These are phyloP conservation scores for Incurvaria masculella DNA, from an alignment of 2,888 invertebrate species.

Conservation along the genomic window DNA sequence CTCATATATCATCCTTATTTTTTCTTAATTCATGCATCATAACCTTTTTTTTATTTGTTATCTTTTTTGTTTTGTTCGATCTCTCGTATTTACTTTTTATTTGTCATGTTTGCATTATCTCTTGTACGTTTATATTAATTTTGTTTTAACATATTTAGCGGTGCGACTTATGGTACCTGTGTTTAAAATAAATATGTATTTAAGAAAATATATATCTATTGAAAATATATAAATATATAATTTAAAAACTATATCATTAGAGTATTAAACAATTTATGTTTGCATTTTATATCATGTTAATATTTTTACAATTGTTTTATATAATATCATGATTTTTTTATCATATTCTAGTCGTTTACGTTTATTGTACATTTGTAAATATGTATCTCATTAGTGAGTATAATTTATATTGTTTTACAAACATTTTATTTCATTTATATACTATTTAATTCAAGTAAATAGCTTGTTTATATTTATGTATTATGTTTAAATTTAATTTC, in stretches of 20 bases:
- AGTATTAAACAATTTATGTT: neutral
- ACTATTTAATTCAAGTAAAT: too few relatives aligned
- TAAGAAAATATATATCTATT: neutral
- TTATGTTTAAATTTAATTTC: conserved; percentile 9
- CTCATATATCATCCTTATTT: conserved; percentile 5
- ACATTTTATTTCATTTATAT: too few relatives aligned
- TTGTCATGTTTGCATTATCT: conserved; percentile 5
- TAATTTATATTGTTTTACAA: neutral
- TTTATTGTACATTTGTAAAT: neutral
- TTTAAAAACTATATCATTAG: neutral
- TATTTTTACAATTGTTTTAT: too few relatives aligned
- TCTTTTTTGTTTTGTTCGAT: conserved; percentile 4
- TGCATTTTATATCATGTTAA: too few relatives aligned
- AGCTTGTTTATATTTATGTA: neutral
- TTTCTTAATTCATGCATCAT: conserved; percentile 7
- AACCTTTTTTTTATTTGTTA: conserved; percentile 9
- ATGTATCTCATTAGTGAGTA: neutral
- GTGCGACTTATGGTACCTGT: neutral
- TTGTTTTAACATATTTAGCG: neutral
- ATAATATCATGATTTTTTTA: neutral
- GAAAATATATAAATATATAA: neutral
- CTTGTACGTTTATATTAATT: neutral
- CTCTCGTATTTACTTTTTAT: conserved; percentile 6
- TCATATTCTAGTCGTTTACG: neutral
- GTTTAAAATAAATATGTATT: neutral